Conservation (phyloP, 2,113 vertebrate species). For the Dicentrarchus labrax region DNA sequence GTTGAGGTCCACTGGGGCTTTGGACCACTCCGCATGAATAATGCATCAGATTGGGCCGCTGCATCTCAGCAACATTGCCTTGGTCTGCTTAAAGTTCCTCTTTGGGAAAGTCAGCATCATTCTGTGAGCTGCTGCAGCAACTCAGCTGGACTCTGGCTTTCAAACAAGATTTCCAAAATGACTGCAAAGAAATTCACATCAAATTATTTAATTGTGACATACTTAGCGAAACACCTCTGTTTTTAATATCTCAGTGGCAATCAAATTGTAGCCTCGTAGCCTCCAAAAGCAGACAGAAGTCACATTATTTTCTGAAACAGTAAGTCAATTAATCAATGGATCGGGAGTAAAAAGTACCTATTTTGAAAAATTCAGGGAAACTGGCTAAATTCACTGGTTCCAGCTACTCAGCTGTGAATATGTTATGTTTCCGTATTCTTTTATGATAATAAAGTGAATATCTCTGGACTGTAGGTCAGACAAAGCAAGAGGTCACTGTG, state of each 20-base stretch:
- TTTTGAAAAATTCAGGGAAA: not conserved
- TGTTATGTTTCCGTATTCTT: not conserved
- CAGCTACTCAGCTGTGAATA: not conserved
- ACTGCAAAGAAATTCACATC: conserved; percentile 14
- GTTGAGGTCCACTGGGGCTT: conserved; percentile 79
- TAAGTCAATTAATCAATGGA: not conserved
- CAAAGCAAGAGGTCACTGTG: not conserved
- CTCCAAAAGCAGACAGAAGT: not conserved
- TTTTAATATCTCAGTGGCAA: not conserved
- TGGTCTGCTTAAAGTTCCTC: conserved; percentile 78
- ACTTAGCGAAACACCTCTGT: not conserved
- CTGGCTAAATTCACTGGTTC: not conserved
- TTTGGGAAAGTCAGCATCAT: conserved; percentile 60
- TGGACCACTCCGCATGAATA: conserved; percentile 83
- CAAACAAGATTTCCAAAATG: conserved; percentile 27
- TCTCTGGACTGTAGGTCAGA: not conserved
- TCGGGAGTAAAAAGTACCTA: not conserved
- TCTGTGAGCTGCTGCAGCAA: conserved; percentile 56
- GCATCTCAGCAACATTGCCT: conserved; percentile 83
- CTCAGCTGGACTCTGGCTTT: conserved; percentile 33
- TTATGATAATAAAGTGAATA: not conserved
- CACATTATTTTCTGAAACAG: conserved; percentile 1
- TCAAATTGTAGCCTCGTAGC: not conserved
- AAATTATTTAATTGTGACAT: conserved; percentile 10
- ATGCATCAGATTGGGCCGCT: conserved; percentile 82